Percentiles rank a stretch among this genome's conserved stretches.
phyloP scores from a whole-genome alignment of 2,113 vertebrate species.

The Stercorarius parasiticus region DNA sequence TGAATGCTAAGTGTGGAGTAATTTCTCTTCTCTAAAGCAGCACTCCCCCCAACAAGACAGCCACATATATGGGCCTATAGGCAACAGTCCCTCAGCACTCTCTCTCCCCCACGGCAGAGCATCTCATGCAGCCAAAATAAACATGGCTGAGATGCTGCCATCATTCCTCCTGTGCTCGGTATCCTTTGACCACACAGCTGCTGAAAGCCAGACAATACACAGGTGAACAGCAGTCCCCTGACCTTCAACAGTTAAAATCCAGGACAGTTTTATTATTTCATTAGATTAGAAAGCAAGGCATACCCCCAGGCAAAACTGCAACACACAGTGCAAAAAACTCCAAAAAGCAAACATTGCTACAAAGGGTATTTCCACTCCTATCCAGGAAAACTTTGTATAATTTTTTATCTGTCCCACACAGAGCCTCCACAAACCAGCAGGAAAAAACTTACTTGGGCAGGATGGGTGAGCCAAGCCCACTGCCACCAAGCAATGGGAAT shows the following conservation, averaged over 20 bases:
- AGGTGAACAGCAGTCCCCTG: neutral
- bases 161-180: neutral
- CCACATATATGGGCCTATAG: rapidly evolving
- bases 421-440: neutral
- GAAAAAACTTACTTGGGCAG: neutral
- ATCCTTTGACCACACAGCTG: neutral
- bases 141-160: neutral
- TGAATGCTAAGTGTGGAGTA: neutral
- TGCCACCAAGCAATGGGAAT: neutral
- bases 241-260: neutral
- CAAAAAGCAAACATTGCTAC: neutral
- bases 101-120: neutral
- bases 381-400: neutral
- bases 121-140: neutral
- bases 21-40: neutral
- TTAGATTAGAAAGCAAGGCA: neutral
- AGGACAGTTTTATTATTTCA: neutral
- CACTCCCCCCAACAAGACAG: neutral
- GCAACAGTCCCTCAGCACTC: neutral
- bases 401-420: neutral
- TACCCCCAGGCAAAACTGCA: neutral
- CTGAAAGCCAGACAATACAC: neutral
- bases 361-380: neutral
- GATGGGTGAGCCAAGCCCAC: neutral
- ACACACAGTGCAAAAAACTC: neutral